Evolutionary conservation across 2,888 invertebrate genomes (phyloP).

Genomic region (Xanthia togata): DNA sequence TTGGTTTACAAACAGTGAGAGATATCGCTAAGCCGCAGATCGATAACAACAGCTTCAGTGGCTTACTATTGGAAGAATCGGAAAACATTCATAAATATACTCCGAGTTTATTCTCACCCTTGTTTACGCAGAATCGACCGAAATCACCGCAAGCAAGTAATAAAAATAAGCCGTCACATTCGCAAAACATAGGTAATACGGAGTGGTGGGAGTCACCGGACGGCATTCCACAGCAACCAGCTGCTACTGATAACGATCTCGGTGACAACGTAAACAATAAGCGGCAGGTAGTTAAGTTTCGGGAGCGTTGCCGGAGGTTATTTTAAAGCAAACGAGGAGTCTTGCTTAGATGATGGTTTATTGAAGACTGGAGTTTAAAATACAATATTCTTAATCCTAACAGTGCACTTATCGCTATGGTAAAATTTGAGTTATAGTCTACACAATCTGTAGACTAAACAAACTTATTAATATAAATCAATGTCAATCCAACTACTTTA

Average conservation of each 20-base stretch:
- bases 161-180: neutral
- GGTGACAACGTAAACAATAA: constrained; percentile 3
- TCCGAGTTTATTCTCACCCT: neutral
- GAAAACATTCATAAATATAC: neutral
- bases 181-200: neutral
- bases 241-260: constrained; percentile 6
- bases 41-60: neutral
- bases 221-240: neutral
- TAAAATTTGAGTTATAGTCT: too few species aligned
- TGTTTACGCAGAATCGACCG: neutral
- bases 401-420: too few species aligned
- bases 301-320: too few species aligned
- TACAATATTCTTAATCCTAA: too few species aligned
- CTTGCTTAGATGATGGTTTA: too few species aligned
- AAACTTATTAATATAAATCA: too few species aligned
- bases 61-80: neutral
- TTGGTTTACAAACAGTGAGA: neutral
- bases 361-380: too few species aligned
- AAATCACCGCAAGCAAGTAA: constrained; percentile 1
- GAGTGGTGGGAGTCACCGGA: neutral
- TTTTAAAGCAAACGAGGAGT: too few species aligned
- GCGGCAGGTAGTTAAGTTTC: too few species aligned
- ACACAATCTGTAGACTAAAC: too few species aligned
- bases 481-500: too few species aligned
- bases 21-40: neutral